Evolutionary conservation across 1,140 invertebrate genomes (phyloP).

Genomic region (Dendrolimus kikuchii): DNA sequence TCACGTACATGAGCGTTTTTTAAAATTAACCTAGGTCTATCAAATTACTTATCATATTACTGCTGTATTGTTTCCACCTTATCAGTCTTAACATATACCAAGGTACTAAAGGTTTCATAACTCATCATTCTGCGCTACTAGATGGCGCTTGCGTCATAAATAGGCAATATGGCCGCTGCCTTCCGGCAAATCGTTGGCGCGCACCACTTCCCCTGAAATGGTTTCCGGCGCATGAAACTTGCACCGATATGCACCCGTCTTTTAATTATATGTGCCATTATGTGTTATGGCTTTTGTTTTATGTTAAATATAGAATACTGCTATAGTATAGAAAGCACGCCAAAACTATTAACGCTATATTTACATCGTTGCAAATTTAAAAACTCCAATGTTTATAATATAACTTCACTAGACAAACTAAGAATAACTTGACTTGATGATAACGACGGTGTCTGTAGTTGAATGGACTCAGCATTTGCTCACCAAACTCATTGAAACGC

Average conservation of each 20-base stretch:
- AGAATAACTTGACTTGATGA: too few relatives aligned
- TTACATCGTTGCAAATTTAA: too few relatives aligned
- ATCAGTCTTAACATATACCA: too few relatives aligned
- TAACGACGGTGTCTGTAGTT: too few relatives aligned
- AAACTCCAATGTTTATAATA: too few relatives aligned
- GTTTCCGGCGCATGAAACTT: constrained; percentile 10
- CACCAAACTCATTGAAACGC: too few relatives aligned
- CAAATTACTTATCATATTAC: not conserved
- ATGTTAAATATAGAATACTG: not conserved
- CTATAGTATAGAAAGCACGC: not conserved
- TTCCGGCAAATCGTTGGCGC: constrained; percentile 1
- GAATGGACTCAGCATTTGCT: too few relatives aligned
- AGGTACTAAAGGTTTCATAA: too few relatives aligned
- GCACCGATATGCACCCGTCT: not conserved
- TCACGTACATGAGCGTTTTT: too few relatives aligned
- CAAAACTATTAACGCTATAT: too few relatives aligned
- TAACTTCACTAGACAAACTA: too few relatives aligned
- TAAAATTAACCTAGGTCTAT: too few relatives aligned
- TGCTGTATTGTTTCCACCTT: not conserved
- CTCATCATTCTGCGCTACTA: not conserved
- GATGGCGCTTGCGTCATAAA: constrained; percentile 2
- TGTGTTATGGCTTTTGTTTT: not conserved
- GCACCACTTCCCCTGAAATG: constrained; percentile 6
- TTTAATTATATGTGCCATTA: constrained; percentile 8
- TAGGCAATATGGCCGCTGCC: constrained; percentile 9